phyloP scores from a whole-genome alignment of 35 echinoderm and acorn worm genomes.

The Ptychodera flava region DNA sequence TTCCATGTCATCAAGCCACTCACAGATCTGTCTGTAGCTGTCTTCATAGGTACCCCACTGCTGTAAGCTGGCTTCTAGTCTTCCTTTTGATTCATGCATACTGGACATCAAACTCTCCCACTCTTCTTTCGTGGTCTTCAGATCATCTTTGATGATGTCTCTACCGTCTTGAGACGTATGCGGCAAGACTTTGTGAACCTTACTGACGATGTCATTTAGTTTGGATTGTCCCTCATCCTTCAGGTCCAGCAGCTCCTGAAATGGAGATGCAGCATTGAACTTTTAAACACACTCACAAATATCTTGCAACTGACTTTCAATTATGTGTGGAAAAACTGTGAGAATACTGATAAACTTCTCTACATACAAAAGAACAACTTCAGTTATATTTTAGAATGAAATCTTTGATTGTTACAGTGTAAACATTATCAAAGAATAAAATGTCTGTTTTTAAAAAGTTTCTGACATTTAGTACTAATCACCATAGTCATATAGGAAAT shows the following conservation, averaged over 20 bases:
- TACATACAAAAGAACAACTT: too few species aligned
- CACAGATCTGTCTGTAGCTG: background rate
- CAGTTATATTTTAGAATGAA: too few species aligned
- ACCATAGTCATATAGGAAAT: too few species aligned
- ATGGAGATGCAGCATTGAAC: background rate
- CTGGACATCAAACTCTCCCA: background rate
- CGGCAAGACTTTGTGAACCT: conserved; percentile 4
- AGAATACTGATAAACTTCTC: too few species aligned
- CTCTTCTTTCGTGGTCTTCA: background rate
- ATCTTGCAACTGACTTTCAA: too few species aligned
- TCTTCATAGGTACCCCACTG: background rate
- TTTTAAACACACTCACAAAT: background rate
- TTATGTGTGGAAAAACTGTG: too few species aligned
- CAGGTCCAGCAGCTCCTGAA: background rate
- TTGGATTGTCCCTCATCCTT: background rate
- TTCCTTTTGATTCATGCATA: background rate
- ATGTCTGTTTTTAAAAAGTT: too few species aligned
- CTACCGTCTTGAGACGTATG: background rate
- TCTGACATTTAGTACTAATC: too few species aligned
- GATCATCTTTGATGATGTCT: background rate
- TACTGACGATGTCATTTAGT: conserved; percentile 3
- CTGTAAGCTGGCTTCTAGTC: conserved; percentile 5
- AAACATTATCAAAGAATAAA: too few species aligned
- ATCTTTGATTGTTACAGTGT: too few species aligned
- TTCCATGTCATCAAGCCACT: conserved; percentile 1